phyloP scores from a whole-genome alignment of 2,113 vertebrate species.

The Piprites chloris region DNA sequence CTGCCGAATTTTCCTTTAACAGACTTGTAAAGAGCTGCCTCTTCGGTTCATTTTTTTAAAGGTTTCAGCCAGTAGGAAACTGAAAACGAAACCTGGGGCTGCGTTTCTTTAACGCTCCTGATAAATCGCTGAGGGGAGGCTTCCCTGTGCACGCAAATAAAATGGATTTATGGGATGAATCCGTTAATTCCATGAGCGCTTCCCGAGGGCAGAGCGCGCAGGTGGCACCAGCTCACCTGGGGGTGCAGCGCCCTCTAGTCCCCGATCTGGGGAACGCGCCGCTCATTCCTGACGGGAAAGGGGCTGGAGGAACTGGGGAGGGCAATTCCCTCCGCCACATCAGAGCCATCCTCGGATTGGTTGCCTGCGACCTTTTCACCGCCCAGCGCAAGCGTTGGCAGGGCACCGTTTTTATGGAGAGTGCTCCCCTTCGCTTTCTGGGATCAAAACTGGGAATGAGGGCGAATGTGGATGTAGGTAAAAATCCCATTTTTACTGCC shows the following conservation, averaged over 20 bases:
- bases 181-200: neutral
- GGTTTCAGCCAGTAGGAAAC: neutral
- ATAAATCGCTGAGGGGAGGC: neutral
- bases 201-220: neutral
- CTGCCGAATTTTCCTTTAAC: neutral
- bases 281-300: neutral
- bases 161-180: neutral
- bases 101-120: neutral
- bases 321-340: neutral
- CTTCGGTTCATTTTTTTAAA: neutral
- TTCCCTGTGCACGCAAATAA: neutral
- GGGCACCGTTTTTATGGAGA: neutral
- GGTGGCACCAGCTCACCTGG: neutral
- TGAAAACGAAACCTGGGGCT: neutral
- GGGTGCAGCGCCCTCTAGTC: slow-evolving; percentile 31
- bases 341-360: neutral
- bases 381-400: neutral
- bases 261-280: neutral
- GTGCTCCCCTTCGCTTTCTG: neutral
- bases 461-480: fast-evolving
- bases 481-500: neutral
- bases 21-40: neutral
- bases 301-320: neutral
- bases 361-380: neutral
- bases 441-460: neutral